Evolutionary conservation across 2,797 vertebrate species (phyloP), one percentile per base, ranked within the genome.

Genomic region (Platyrinchus mystaceus): DNA sequence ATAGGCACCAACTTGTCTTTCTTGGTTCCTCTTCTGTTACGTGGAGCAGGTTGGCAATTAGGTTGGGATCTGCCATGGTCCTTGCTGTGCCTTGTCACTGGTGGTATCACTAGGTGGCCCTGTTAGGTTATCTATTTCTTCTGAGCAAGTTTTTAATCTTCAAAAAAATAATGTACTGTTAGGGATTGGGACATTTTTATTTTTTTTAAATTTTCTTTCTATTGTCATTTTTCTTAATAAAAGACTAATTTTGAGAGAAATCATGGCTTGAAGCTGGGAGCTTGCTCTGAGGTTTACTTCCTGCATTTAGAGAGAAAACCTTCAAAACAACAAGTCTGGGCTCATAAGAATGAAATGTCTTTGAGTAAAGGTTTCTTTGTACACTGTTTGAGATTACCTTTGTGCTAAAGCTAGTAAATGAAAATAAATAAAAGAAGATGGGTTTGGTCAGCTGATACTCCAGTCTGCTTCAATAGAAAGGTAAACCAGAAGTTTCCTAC

Each of bases 31-130:
- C 14, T 81, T 79, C 7, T 2, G 9, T 47, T 69, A 12, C 3
- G 7, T 19, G 30, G 22, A 77, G 44, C 16, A 78, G n/a, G 5
- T 7, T 27, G 52, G 18, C 0, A 10, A 14, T 9, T 1, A 20
- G 17, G 19, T 20, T 27, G 49, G 49, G 32, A 36, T 17, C 67
- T 92, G 39, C 44, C 4, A 0, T 5, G 23, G 23, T 27, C 67
- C 52, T 55, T 67, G 21, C n/a, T 63, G 43, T 46, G 12, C 17
- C 22, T 55, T 39, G 22, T 36, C 17, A 1, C 24, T 58, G 39
- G 21, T 50, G 28, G 11, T 18, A 55, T 91, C 91, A 77, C 93
- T 92, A 95, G 89, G 34, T 82, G 89, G 84, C 71, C 76, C 90
- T 79, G 17, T 56, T 63, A 63, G 36, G 66, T 46, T 34, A 34